phyloP scores from a whole-genome alignment of 2,113 vertebrate genomes.

The Isichthys henryi region DNA sequence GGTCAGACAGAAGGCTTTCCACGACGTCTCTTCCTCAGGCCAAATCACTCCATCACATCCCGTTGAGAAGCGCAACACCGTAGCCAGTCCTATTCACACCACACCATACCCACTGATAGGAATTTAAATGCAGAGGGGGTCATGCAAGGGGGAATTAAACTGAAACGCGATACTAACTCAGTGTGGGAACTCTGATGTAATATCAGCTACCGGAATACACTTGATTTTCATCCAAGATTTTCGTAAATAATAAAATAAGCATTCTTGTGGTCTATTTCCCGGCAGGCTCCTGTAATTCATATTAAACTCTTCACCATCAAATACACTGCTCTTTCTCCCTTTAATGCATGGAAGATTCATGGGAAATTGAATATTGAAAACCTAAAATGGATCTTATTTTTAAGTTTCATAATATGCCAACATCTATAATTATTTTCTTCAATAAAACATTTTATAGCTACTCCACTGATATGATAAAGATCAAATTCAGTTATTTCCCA shows the following conservation, averaged over 20 bases:
- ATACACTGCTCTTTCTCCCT: background rate
- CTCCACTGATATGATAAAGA: background rate
- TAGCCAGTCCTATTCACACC: background rate
- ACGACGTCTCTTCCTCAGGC: background rate
- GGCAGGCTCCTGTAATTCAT: background rate
- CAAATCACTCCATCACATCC: constrained; percentile 13
- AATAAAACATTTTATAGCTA: background rate
- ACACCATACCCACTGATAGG: background rate
- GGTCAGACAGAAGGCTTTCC: constrained; percentile 9
- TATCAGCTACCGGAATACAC: background rate
- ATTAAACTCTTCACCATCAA: background rate
- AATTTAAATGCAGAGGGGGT: background rate
- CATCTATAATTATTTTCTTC: background rate
- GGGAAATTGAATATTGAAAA: background rate
- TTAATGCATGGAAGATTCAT: background rate
- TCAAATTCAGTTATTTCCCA: background rate
- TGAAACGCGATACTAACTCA: background rate
- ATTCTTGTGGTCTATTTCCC: background rate
- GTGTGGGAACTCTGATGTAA: background rate
- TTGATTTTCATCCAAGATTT: constrained; percentile 13
- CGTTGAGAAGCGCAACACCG: background rate
- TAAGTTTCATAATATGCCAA: background rate
- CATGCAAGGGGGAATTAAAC: background rate
- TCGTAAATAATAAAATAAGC: constrained; percentile 9
- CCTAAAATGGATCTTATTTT: background rate